Conservation (phyloP, 2,888 invertebrate genomes). For the Cylindroiulus punctatus region DNA sequence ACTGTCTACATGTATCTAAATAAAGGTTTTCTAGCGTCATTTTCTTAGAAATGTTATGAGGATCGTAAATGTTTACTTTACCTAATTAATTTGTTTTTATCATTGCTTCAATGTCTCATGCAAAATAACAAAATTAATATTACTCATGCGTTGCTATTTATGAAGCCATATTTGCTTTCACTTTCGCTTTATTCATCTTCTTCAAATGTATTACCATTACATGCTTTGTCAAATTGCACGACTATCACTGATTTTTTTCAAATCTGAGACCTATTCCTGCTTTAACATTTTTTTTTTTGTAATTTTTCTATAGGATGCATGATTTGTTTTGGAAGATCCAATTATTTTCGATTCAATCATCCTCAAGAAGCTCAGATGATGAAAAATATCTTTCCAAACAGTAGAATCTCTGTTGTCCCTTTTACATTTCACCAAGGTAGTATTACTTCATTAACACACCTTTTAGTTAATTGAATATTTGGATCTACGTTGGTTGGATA, state of each 20-base stretch:
- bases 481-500: neutral
- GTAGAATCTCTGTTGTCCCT: constrained; percentile 81
- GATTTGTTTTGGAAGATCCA: constrained; percentile 89
- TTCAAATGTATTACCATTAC: no score
- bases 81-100: no score
- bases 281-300: neutral
- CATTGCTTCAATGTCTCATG: neutral
- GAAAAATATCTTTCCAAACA: constrained; percentile 82
- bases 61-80: no score
- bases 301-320: constrained; percentile 77
- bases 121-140: neutral
- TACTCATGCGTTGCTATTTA: neutral
- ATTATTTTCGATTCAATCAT: constrained; percentile 91
- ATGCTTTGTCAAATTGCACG: neutral
- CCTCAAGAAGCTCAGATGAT: constrained; percentile 88
- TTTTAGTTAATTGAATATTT: neutral
- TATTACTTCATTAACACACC: constrained; percentile 47
- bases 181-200: neutral
- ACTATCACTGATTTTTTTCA: neutral
- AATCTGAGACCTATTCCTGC: neutral
- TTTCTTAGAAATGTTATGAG: no score
- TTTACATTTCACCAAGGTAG: constrained; percentile 73
- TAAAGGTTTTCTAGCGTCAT: no score
- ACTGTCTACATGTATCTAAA: no score
- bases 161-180: neutral